A percentile compares a stretch with the other conserved stretches of the same genome.
phyloP scores from a whole-genome alignment of 2,113 vertebrate genomes.

The Daboia siamensis region DNA sequence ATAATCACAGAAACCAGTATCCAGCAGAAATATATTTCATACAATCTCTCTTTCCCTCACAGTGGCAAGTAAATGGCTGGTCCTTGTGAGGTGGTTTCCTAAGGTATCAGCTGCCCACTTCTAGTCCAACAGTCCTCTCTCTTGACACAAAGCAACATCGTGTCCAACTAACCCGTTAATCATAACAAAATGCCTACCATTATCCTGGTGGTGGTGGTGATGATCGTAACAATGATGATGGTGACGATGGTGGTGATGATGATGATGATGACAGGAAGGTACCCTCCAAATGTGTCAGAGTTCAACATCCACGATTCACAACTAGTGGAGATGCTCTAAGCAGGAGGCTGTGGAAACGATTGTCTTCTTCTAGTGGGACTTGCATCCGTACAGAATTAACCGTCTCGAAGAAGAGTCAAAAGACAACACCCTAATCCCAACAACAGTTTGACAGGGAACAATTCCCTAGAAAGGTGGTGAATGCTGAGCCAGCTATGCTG shows the following conservation, averaged over 20 bases:
- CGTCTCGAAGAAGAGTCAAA: not conserved
- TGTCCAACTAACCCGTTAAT: not conserved
- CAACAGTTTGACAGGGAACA: not conserved
- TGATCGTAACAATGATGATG: too few species aligned
- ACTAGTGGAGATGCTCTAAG: not conserved
- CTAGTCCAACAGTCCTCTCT: not conserved
- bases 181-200: not conserved
- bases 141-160: not conserved
- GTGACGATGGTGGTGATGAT: fast-evolving
- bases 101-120: not conserved
- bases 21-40: not conserved
- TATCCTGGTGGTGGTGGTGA: too few species aligned
- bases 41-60: too few species aligned
- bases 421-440: not conserved
- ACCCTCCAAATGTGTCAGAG: not conserved
- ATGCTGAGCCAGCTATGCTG: not conserved
- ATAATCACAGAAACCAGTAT: not conserved
- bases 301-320: not conserved
- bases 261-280: not conserved
- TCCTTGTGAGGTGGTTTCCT: not conserved
- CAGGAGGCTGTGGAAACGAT: not conserved
- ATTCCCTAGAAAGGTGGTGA: not conserved
- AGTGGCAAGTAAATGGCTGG: not conserved
- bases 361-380: not conserved
- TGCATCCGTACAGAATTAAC: not conserved